phyloP scores from a whole-genome alignment of 1,140 invertebrate species.

The Sipha flava region DNA sequence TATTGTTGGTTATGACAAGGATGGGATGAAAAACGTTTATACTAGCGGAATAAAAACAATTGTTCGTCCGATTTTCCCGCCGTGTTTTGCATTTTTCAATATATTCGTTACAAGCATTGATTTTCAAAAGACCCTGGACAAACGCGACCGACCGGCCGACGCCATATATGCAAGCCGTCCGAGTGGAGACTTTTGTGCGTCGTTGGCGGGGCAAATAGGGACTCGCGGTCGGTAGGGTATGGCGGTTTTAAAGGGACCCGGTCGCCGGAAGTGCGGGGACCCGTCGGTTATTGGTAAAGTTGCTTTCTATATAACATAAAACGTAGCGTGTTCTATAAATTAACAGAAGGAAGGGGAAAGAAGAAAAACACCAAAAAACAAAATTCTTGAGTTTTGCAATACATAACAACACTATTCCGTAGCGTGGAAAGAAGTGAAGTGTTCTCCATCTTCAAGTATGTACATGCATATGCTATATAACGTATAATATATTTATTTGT shows the following conservation, averaged over 20 bases:
- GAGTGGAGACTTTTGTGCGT: not conserved
- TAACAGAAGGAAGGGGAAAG: not conserved
- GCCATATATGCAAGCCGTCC: conserved; percentile 12
- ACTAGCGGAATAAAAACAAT: not conserved
- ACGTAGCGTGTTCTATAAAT: conserved; percentile 10
- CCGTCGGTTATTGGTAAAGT: conserved; percentile 27
- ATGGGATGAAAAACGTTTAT: not conserved
- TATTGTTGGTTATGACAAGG: no score
- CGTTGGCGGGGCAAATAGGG: no score
- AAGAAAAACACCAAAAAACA: not conserved
- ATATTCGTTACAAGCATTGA: not conserved
- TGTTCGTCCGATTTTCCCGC: not conserved
- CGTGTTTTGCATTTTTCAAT: not conserved
- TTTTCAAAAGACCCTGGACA: not conserved
- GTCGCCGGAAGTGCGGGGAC: not conserved
- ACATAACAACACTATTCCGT: no score
- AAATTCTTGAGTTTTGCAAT: not conserved
- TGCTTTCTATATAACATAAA: conserved; percentile 1
- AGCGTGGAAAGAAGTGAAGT: no score
- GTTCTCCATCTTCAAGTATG: no score
- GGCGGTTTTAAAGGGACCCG: not conserved
- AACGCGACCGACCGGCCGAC: not conserved
- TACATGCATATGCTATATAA: no score
- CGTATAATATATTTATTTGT: no score
- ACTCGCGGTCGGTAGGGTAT: no score